Evolutionary conservation across 37 sponge, comb jelly and placozoan genomes (phyloP), one percentile per base, ranked within the genome.

Genomic region (Amphimedon queenslandica): DNA sequence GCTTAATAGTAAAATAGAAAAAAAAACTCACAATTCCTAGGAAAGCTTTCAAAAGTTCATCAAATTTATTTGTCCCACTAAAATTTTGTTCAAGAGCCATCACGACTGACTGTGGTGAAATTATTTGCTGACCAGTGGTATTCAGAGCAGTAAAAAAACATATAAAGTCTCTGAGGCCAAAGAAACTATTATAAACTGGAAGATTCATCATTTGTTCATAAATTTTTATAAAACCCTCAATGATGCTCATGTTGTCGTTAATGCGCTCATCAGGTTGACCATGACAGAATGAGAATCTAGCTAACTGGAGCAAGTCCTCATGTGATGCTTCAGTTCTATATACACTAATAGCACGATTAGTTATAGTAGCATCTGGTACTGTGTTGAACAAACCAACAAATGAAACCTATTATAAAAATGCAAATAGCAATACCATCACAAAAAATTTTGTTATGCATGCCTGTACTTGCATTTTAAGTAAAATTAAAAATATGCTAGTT

Each of bases 311-410:
- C 28, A 90, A 57, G 11, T 90, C 91, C 16, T 80, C 86, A 29
- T 53, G 67, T 16, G 86, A 40, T 18, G 73, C 53, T 21, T 83
- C 73, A 1, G 96, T 80, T 33, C 96, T 72, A 60, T 90, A 95
- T 33, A 95, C 81, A 70, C 89, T 90, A 28, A 91, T 71, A 21
- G 96, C 96, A 70, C 96, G 72, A 70, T 95, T 95, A 36, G 85
- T 89, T 65, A 91, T 95, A 27, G 96, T 92, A 42, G 96, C 96
- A 82, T 95, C 96, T 29, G 91, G 73, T 32, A 95, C 74, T 56
- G 87, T 88, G 67, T 95, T 95, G 35, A 88, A 84, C 57, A 95
- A 91, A 36, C 89, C 96, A 24, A 95, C 89, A 77, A 95, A 95
- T 27, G 96, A 87, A 33, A 95, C 96, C 65, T 78, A 47, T 18